A percentile compares a stretch with the other conserved stretches of the same genome.
phyloP scores from a whole-genome alignment of 2,113 vertebrate genomes.

The Mobula hypostoma region DNA sequence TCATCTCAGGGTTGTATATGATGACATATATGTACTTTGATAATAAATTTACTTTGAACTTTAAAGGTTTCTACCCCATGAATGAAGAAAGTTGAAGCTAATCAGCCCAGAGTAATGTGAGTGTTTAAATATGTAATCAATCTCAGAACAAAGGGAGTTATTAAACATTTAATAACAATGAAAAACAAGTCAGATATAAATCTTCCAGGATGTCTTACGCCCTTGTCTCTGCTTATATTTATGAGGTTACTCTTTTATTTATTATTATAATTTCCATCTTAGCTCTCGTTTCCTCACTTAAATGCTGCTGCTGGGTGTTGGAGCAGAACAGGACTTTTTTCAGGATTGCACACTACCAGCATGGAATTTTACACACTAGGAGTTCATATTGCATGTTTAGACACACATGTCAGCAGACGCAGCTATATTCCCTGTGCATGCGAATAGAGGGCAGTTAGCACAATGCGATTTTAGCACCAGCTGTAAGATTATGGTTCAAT shows the following conservation, averaged over 20 bases:
- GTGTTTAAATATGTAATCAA: neutral
- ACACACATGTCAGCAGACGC: neutral
- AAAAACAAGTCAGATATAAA: slow-evolving; percentile 16
- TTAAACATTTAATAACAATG: neutral
- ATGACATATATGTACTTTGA: too few relatives aligned
- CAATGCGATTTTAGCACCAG: too few relatives aligned
- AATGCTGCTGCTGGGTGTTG: neutral
- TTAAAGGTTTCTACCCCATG: neutral
- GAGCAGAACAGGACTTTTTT: neutral
- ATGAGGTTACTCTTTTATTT: neutral
- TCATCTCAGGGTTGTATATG: too few relatives aligned
- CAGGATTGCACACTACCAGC: neutral
- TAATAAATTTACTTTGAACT: too few relatives aligned
- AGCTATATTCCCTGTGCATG: neutral
- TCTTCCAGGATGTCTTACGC: slow-evolving; percentile 21
- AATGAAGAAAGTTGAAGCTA: neutral
- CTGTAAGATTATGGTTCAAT: too few relatives aligned
- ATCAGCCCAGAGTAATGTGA: neutral
- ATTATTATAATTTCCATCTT: neutral
- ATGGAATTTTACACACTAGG: neutral
- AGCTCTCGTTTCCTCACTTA: neutral
- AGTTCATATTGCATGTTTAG: neutral
- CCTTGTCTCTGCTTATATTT: neutral
- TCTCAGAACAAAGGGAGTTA: slow-evolving; percentile 8
- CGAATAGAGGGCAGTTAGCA: neutral